Evolutionary conservation across 2,888 invertebrate genomes (phyloP).

Genomic region (Calliscelio sp.): DNA sequence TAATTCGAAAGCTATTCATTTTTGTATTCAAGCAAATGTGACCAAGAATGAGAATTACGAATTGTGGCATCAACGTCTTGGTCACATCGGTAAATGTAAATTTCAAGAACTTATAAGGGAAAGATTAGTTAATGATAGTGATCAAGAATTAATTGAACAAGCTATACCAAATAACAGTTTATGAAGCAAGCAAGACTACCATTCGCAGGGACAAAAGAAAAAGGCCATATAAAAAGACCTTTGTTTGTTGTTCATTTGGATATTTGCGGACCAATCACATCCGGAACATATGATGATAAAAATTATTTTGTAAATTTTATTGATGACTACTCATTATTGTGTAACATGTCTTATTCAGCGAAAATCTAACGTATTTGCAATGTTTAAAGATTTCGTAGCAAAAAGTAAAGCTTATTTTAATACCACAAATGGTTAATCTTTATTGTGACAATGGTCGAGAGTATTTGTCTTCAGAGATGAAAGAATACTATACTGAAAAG

Average conservation of each 20-base stretch:
- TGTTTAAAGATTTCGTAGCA: neutral
- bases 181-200: neutral
- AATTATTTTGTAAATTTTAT: neutral
- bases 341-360: neutral
- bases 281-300: neutral
- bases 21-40: neutral
- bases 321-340: neutral
- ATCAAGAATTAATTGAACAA: neutral
- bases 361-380: neutral
- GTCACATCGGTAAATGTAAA: neutral
- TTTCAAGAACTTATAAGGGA: neutral
- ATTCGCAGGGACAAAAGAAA: neutral
- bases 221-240: neutral
- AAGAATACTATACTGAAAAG: slow-evolving; percentile 78
- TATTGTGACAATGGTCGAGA: neutral
- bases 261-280: neutral
- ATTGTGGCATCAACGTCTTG: neutral
- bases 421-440: neutral
- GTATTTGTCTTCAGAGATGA: slow-evolving; percentile 63
- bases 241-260: neutral
- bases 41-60: neutral
- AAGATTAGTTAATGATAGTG: neutral
- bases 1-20: too few relatives aligned
- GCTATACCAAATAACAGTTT: neutral
- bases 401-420: neutral